Conservation (phyloP, 2,888 invertebrate species). For the Drosophila melanosoma region DNA sequence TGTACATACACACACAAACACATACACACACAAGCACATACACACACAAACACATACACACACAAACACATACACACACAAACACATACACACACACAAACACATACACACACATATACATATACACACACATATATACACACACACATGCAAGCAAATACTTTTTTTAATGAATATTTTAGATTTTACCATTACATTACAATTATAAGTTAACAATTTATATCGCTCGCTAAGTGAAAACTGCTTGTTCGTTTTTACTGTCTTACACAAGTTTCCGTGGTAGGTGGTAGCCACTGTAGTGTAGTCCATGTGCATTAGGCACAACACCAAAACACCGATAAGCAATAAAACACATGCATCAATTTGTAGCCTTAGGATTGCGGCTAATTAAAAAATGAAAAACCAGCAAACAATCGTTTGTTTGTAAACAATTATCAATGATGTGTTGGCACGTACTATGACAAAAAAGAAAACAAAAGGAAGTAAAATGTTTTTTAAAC, state of each 20-base stretch:
- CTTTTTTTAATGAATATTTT: constrained; percentile 15
- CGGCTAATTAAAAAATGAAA: constrained; percentile 50
- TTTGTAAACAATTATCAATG: constrained; percentile 20
- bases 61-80: constrained; percentile 22
- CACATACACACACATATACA: constrained; percentile 24
- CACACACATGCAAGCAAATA: constrained; percentile 2
- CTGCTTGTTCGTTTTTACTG: constrained; percentile 28
- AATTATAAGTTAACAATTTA: constrained; percentile 8
- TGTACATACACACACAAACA: constrained; percentile 46
- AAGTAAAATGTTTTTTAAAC: constrained; percentile 53
- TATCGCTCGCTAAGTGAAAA: constrained; percentile 14
- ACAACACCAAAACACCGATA: constrained; percentile 19
- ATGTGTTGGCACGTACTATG: constrained; percentile 43
- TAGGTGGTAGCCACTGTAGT: constrained; percentile 28
- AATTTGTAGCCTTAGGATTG: constrained; percentile 68
- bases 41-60: constrained; percentile 12
- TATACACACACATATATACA: neutral
- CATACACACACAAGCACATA: neutral
- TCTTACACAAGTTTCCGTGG: constrained; percentile 28
- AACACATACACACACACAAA: constrained; percentile 14
- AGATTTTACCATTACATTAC: constrained; percentile 15
- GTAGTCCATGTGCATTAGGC: constrained; percentile 6
- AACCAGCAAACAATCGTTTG: constrained; percentile 11
- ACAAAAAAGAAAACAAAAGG: constrained; percentile 6
- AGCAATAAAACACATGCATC: constrained; percentile 30